These are phyloP conservation scores for Eupsilia transversa DNA, from an alignment of 2,888 invertebrate species.

Conservation along the genomic window DNA sequence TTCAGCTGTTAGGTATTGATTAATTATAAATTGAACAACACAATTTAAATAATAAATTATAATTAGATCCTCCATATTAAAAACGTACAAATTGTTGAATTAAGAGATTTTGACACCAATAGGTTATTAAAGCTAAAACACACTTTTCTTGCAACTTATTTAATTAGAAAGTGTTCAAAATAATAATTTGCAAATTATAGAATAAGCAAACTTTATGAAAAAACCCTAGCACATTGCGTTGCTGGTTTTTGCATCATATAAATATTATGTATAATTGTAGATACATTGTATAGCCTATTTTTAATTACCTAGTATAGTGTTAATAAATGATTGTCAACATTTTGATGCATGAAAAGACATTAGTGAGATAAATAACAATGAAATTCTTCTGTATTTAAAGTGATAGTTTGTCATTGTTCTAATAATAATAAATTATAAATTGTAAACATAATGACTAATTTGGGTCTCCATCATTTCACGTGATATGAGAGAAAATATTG, in stretches of 20 bases:
- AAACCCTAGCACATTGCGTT: conserved; percentile 27
- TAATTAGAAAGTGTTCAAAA: conserved; percentile 43
- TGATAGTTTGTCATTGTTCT: conserved; percentile 45
- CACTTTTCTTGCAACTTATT: conserved; percentile 32
- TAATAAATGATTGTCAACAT: conserved; percentile 67
- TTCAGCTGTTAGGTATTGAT: conserved; percentile 9
- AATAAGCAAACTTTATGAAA: background rate
- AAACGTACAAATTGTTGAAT: conserved; percentile 55
- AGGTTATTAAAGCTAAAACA: conserved; percentile 23
- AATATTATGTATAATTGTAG: conserved; percentile 55
- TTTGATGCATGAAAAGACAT: conserved; percentile 86
- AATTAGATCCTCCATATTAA: conserved; percentile 37
- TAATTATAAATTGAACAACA: background rate
- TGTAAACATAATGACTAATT: conserved; percentile 42
- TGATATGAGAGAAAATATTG: conserved; percentile 10
- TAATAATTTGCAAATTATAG: conserved; percentile 52
- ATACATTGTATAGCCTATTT: conserved; percentile 59
- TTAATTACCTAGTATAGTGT: conserved; percentile 57
- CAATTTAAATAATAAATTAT: conserved; percentile 21
- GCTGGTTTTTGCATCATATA: conserved; percentile 41
- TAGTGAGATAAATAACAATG: conserved; percentile 82
- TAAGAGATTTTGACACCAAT: conserved; percentile 40
- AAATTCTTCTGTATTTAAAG: conserved; percentile 58
- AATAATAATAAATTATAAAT: conserved; percentile 41
- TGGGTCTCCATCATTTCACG: conserved; percentile 22